These are phyloP conservation scores for Tiliqua scincoides DNA, from an alignment of 2,113 vertebrate genomes.

Conservation along the genomic window DNA sequence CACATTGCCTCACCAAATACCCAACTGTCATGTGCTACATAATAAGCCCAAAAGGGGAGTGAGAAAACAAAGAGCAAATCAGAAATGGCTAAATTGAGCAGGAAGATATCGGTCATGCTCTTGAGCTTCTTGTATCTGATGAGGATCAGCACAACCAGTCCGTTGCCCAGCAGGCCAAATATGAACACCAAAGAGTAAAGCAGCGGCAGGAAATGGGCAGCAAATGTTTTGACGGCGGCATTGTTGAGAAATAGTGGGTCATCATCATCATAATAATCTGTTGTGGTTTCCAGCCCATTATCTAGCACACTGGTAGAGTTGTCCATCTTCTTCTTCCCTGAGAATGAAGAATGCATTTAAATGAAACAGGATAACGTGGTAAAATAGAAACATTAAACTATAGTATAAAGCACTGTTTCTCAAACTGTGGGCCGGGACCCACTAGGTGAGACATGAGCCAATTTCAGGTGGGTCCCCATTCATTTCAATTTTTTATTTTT, in stretches of 20 bases:
- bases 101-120: slow-evolving; percentile 90
- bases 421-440: too few species aligned
- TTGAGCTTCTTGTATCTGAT: slow-evolving; percentile 74
- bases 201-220: slow-evolving; percentile 71
- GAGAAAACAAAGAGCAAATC: slow-evolving; percentile 84
- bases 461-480: too few species aligned
- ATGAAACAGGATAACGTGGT: too few species aligned
- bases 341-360: background rate
- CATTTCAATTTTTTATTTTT: too few species aligned
- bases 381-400: too few species aligned
- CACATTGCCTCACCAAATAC: slow-evolving; percentile 80
- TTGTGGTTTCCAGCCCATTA: background rate
- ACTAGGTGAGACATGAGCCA: too few species aligned
- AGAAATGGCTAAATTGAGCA: slow-evolving; percentile 87
- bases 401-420: slow-evolving; percentile 9
- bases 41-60: slow-evolving; percentile 86
- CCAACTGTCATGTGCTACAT: slow-evolving; percentile 73
- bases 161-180: slow-evolving; percentile 84
- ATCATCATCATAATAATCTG: background rate
- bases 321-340: slow-evolving; percentile 10
- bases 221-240: background rate
- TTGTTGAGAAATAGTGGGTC: fast-evolving
- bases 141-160: slow-evolving; percentile 84
- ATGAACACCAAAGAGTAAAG: slow-evolving; percentile 83
- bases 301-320: background rate